phyloP scores from a whole-genome alignment of 2,113 vertebrate species.

The Baryphthengus martii region DNA sequence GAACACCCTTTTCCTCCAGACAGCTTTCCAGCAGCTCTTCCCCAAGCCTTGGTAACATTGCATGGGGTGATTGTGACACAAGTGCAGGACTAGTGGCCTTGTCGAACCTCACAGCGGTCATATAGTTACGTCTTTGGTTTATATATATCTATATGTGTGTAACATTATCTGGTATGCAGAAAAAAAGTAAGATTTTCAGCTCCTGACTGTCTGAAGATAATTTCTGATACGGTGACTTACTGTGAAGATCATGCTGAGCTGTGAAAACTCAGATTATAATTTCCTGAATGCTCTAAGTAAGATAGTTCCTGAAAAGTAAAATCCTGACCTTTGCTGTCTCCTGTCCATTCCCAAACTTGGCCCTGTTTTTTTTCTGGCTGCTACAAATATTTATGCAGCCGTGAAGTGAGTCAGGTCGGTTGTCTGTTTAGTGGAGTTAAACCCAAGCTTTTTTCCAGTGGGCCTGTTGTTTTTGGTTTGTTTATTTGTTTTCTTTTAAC shows the following conservation, averaged over 20 bases:
- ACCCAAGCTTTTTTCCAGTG: neutral
- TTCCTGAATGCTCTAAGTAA: neutral
- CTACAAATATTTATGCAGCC: neutral
- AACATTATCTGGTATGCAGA: neutral
- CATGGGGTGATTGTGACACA: too few relatives aligned
- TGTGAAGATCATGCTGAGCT: neutral
- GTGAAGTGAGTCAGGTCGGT: neutral
- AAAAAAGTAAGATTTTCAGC: neutral
- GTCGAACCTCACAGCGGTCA: too few relatives aligned
- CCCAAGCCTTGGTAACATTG: too few relatives aligned
- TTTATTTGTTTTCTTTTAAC: neutral
- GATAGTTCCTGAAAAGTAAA: neutral
- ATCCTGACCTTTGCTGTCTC: neutral
- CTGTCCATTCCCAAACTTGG: neutral
- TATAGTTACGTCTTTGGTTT: neutral
- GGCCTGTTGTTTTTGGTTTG: too few relatives aligned
- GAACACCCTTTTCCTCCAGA: too few relatives aligned
- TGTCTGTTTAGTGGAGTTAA: neutral
- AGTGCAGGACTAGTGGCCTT: too few relatives aligned
- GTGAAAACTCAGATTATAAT: neutral
- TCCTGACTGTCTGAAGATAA: neutral
- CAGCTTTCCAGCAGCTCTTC: too few relatives aligned
- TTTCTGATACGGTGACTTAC: neutral
- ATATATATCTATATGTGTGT: too few relatives aligned
- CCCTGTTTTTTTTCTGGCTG: neutral